Base-by-base conservation (phyloP, 2,797 vertebrate species). In the Petrocephalus sullivani region DNA sequence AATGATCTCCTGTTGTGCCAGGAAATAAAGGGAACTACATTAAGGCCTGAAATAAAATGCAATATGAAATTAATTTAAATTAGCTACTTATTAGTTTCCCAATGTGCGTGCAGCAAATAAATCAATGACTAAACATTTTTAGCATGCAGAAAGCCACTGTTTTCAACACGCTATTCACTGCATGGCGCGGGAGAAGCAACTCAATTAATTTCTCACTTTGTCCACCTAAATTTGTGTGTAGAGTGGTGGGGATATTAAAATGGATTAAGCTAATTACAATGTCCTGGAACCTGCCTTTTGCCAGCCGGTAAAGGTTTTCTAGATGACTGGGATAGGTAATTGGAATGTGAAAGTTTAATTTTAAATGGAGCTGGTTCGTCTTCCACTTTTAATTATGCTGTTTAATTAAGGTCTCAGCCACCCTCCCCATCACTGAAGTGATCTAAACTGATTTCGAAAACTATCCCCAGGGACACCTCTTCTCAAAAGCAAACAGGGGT, bases 281-380 rank as follows among this genome's bases (percentile, higher is more conserved):
- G 37, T 81, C 71, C 57, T 71, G 54, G 56, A 87, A 61, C n/a
- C 41, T 61, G 67, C 51, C 71, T 61, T 83, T 87, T 23, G 46
- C 71, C 33, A 67, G 37, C 33, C 88, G 33, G 85, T 71, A 64
- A 78, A 89, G 51, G 71, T 82, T 89, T 85, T 86, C 61, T 89
- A 87, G 56, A 81, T 86, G 87, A 89, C 67, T 67, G 64, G 67
- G 87, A 87, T 88, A 60, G 51, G 87, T 87, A 88, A 89, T 87
- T 89, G 60, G 84, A 87, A 86, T 61, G 33, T 28, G 84, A 71
- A 85, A 41, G 85, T 89, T 86, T 88, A 49, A 87, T 84, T 86
- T 86, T 28, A 64, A 60, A 54, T 64, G 84, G 57, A 87, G 71
- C 57, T 75, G 14, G 37, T 88, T 89, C 57, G 23, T 86, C 87